Conservation (phyloP, 1,140 invertebrate species). For the Heliconius himera region DNA sequence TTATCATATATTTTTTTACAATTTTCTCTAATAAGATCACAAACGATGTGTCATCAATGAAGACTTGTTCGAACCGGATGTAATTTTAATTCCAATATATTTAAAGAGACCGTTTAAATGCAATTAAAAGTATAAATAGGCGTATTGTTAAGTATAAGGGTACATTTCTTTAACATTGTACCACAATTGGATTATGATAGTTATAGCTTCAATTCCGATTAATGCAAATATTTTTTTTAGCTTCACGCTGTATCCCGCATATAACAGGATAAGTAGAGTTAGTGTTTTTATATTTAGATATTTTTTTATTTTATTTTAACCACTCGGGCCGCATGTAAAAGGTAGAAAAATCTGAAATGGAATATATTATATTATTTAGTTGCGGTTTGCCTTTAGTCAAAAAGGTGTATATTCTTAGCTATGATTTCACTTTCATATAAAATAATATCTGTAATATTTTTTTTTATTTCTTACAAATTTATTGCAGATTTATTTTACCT, state of each 20-base stretch:
- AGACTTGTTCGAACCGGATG: constrained; percentile 1
- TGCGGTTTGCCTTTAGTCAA: too few species aligned
- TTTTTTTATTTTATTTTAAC: too few species aligned
- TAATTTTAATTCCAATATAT: neutral
- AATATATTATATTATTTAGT: too few species aligned
- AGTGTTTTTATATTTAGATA: too few species aligned
- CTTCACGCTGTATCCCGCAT: neutral
- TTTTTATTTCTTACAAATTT: too few species aligned
- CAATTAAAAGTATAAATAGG: neutral
- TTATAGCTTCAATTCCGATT: neutral
- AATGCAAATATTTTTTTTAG: neutral
- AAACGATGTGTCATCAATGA: constrained; percentile 5
- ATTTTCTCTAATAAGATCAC: constrained; percentile 12
- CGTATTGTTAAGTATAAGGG: neutral
- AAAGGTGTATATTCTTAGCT: too few species aligned
- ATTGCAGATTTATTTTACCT: too few species aligned
- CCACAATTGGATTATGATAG: neutral
- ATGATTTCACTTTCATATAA: too few species aligned
- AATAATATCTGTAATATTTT: too few species aligned
- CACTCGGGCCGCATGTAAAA: too few species aligned
- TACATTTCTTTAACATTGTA: neutral
- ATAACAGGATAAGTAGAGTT: neutral
- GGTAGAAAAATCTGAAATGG: too few species aligned
- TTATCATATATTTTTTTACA: neutral
- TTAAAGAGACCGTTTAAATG: neutral